These are phyloP conservation scores for Xylophagus ater DNA, from an alignment of 2,888 invertebrate genomes.

Conservation along the genomic window DNA sequence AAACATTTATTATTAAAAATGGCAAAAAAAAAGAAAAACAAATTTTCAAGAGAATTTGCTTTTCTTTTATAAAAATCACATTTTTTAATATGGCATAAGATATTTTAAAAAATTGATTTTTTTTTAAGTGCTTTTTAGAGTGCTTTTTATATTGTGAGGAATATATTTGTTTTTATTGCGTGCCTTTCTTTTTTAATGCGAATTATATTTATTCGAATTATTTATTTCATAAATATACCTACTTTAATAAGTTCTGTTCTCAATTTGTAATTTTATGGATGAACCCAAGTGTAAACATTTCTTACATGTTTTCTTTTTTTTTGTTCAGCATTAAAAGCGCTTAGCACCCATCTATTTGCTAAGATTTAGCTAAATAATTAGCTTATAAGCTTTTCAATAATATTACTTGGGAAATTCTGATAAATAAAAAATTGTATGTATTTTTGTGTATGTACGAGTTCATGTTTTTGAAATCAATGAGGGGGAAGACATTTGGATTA, in stretches of 20 bases:
- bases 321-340: no score
- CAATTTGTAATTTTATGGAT: no score
- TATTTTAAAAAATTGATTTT: background rate
- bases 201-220: background rate
- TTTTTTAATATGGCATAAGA: background rate
- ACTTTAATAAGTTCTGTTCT: conserved; percentile 2
- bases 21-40: background rate
- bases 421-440: no score
- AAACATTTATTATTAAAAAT: background rate
- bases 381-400: no score
- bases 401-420: no score
- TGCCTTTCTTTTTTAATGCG: conserved; percentile 14
- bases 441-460: no score
- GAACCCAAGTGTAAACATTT: no score
- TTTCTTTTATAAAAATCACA: background rate
- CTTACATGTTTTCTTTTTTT: no score
- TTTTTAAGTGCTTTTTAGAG: conserved; percentile 20
- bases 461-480: no score
- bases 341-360: no score
- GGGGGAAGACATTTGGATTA: no score
- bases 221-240: background rate
- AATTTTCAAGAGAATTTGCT: background rate
- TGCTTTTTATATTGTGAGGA: conserved; percentile 42
- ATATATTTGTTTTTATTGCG: conserved; percentile 27
- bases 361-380: no score